Conservation (phyloP, 2,888 invertebrate species). For the Acronicta aceris region DNA sequence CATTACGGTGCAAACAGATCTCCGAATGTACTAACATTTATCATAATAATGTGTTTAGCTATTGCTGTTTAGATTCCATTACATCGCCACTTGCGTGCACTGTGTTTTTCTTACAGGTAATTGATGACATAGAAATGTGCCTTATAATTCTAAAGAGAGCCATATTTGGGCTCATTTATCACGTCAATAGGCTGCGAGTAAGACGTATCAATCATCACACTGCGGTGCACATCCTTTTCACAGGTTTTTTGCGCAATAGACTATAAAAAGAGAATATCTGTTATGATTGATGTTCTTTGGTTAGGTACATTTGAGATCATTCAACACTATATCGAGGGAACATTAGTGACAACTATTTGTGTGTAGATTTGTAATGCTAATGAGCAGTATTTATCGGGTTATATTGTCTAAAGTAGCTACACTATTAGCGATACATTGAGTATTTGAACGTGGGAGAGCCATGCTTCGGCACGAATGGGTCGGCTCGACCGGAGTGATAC, state of each 20-base stretch:
- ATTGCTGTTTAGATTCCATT: conserved; percentile 22
- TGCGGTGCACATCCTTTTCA: conserved; percentile 58
- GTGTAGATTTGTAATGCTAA: conserved; percentile 1
- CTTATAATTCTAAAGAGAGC: conserved; percentile 49
- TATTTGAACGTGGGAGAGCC: no score
- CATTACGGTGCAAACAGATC: conserved; percentile 12
- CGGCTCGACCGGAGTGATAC: no score
- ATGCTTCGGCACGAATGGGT: no score
- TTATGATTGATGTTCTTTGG: conserved; percentile 61
- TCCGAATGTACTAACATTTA: conserved; percentile 25
- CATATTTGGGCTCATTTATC: conserved; percentile 54
- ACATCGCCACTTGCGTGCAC: conserved; percentile 34
- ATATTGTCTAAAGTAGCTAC: no score
- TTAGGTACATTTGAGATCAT: conserved; percentile 61
- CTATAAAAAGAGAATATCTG: conserved; percentile 58
- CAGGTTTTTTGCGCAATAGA: conserved; percentile 60
- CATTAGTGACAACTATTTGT: conserved; percentile 38
- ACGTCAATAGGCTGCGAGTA: conserved; percentile 46
- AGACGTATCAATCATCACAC: conserved; percentile 64
- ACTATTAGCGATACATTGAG: no score
- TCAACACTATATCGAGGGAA: conserved; percentile 20
- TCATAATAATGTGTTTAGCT: conserved; percentile 42
- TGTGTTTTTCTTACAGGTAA: conserved; percentile 41
- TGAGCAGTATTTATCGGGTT: conserved; percentile 4
- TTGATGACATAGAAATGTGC: conserved; percentile 46